phyloP scores from a whole-genome alignment of 2,888 invertebrate genomes.

The Protonemura montana region DNA sequence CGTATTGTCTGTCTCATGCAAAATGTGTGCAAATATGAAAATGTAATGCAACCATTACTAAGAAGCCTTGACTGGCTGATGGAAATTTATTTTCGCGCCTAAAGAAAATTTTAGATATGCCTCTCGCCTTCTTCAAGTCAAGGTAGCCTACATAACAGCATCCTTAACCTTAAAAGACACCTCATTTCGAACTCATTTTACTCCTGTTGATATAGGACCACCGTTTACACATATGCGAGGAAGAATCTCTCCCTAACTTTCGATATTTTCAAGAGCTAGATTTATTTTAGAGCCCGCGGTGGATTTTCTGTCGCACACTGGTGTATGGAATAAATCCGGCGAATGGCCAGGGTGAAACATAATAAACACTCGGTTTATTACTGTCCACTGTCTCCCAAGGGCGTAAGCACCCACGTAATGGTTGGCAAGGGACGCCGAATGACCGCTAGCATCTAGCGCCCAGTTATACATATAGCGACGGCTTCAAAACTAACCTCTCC shows the following conservation, averaged over 20 bases:
- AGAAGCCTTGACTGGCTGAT: no score
- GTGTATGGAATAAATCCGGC: not conserved
- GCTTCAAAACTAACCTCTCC: constrained; percentile 19
- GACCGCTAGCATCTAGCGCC: not conserved
- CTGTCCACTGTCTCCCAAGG: not conserved
- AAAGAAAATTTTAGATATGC: no score
- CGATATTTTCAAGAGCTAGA: not conserved
- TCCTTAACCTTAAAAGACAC: not conserved
- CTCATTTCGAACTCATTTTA: not conserved
- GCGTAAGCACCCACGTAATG: not conserved
- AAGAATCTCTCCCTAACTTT: not conserved
- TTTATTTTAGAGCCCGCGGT: not conserved
- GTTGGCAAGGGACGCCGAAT: not conserved
- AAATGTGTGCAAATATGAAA: no score
- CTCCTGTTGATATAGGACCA: not conserved
- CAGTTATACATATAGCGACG: not conserved
- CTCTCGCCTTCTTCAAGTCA: no score
- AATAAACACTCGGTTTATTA: constrained; percentile 20
- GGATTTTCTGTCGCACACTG: not conserved
- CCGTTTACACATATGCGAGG: not conserved
- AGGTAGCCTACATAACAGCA: no score
- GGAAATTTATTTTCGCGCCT: no score
- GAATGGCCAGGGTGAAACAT: constrained; percentile 1
- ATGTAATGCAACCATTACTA: no score
- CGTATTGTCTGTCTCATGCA: no score